Conservation (phyloP, 2,888 invertebrate species). For the Timandra comae region DNA sequence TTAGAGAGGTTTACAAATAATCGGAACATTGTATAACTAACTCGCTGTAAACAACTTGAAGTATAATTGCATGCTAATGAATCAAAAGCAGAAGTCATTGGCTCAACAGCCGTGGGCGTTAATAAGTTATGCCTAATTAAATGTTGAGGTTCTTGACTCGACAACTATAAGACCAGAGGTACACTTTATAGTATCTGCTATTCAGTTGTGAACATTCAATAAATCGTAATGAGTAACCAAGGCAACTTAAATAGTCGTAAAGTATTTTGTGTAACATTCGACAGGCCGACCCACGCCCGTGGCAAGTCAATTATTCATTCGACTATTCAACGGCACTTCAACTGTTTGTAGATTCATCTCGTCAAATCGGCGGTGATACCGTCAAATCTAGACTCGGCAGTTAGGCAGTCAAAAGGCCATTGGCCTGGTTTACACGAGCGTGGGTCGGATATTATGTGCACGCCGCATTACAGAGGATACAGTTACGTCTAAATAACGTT, state of each 20-base stretch:
- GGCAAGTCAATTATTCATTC: background rate
- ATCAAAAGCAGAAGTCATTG: slow-evolving; percentile 63
- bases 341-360: slow-evolving; percentile 32
- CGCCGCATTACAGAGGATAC: slow-evolving; percentile 44
- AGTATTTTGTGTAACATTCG: slow-evolving; percentile 29
- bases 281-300: background rate
- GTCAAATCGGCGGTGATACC: slow-evolving; percentile 25
- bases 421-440: slow-evolving; percentile 56
- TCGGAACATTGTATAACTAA: slow-evolving; percentile 12
- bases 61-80: slow-evolving; percentile 50
- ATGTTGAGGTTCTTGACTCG: slow-evolving; percentile 63
- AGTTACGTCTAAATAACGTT: slow-evolving; percentile 47
- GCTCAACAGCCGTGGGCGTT: slow-evolving; percentile 54
- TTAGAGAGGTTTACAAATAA: background rate
- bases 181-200: slow-evolving; percentile 18
- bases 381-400: slow-evolving; percentile 39
- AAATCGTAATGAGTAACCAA: slow-evolving; percentile 17
- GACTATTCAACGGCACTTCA: slow-evolving; percentile 22
- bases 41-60: slow-evolving; percentile 21
- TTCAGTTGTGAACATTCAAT: slow-evolving; percentile 30
- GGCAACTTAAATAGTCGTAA: slow-evolving; percentile 27
- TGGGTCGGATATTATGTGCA: slow-evolving; percentile 54
- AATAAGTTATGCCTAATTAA: slow-evolving; percentile 67
- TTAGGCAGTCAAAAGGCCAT: slow-evolving; percentile 51
- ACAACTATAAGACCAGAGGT: slow-evolving; percentile 29